Evolutionary conservation across 2,888 invertebrate species (phyloP), one percentile per base, ranked within the genome.

Genomic region (Bellardia pandia): DNA sequence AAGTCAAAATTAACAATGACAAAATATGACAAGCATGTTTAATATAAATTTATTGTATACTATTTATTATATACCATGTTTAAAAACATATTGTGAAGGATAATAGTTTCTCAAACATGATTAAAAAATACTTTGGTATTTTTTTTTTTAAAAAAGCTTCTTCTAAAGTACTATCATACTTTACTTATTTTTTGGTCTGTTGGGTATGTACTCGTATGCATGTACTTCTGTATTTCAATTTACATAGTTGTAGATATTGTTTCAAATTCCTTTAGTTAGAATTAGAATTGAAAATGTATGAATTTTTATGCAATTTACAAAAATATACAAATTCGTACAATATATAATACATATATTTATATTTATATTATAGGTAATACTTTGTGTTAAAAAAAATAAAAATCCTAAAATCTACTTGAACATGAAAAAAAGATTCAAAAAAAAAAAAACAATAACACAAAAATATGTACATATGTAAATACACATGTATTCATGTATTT

Each of bases 251-350:
- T 56, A 23, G 56, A 56, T 56, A 11, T 56, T 56, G 23, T 56
- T 56, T 23, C 16, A 11, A 30, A 60, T 60, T 60, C 60, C 30
- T 60, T 60, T 60, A 33, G 60, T 60, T 33, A 30, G 33, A 33
- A 23, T 23, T 23, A 23, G 14, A 60, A 60, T 33, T 33, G 30
- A 60, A 60, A 60, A 60, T 33, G 6, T 60, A 60, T 60, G 60
- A 14, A 60, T 60, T 33, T 60, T 60, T 9, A 60, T 33, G 60
- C 14, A 60, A 60, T 60, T 60, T 33, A 33, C 11, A 60, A 33
- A 60, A 33, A 60, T 33, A 23, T 23, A 60, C 11, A 60, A 60
- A 33, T 33, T 60, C 9, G 23, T 56, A 56, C 9, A 11, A 56
- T 5, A 56, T 56, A 56, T 56, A 56, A 56, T 23, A 23, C 1